Percentiles rank a stretch among this genome's conserved stretches.
phyloP scores from a whole-genome alignment of 2,113 vertebrate genomes.

The Anarhynchus alexandrinus region DNA sequence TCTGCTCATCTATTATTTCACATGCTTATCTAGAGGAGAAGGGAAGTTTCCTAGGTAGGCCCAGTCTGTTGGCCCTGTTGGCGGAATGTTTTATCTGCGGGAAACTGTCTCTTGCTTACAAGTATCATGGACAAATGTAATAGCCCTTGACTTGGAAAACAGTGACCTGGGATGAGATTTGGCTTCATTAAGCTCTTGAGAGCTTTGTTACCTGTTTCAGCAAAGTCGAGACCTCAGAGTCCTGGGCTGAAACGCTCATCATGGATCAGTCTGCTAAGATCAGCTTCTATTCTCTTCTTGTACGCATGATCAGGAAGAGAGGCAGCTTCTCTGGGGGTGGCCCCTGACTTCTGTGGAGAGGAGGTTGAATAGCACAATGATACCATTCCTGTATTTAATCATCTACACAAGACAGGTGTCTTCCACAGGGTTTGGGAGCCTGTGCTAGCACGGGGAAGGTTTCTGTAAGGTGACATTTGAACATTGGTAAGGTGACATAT shows the following conservation, averaged over 20 bases:
- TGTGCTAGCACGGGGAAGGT: not conserved
- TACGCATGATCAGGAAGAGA: accelerated
- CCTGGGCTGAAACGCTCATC: not conserved
- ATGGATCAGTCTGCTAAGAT: not conserved
- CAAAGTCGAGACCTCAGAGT: accelerated
- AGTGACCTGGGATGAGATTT: not conserved
- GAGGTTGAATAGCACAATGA: not conserved
- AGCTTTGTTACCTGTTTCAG: not conserved
- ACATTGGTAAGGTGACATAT: too few species aligned
- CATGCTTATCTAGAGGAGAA: not conserved
- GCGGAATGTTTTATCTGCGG: not conserved
- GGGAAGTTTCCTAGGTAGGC: too few species aligned
- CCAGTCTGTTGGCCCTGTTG: not conserved
- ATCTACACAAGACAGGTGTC: not conserved
- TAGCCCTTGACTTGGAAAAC: not conserved
- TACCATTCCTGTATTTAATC: not conserved
- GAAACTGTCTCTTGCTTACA: not conserved
- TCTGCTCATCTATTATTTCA: not conserved
- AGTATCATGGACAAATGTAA: not conserved
- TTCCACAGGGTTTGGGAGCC: not conserved
- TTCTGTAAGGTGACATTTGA: not conserved
- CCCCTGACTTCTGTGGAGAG: not conserved
- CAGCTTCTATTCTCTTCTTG: not conserved
- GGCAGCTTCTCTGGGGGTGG: not conserved
- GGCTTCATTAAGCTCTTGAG: not conserved